Percentiles rank a stretch among this genome's conserved stretches.
Evolutionary conservation across 2,888 invertebrate genomes (phyloP).

Genomic region (Tachystola acroxantha): DNA sequence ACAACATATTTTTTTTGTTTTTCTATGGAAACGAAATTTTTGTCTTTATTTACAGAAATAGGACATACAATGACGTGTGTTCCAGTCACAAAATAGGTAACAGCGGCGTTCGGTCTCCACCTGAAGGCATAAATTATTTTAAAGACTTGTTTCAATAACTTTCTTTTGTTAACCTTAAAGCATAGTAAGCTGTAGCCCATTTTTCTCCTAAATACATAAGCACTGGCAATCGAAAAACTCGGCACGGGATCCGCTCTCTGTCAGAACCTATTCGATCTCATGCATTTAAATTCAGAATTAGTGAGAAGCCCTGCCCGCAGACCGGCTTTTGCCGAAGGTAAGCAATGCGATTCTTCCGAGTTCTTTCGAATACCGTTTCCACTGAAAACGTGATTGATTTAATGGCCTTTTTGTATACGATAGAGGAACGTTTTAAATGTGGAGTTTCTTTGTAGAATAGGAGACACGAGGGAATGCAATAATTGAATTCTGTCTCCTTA

Average conservation of each 20-base stretch:
- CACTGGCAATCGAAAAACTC: conserved; percentile 61
- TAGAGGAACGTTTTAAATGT: conserved; percentile 12
- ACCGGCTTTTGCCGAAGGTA: conserved; percentile 57
- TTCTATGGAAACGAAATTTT: too few species aligned
- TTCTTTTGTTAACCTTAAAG: too few species aligned
- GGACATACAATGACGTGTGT: too few species aligned
- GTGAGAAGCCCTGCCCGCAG: conserved; percentile 62
- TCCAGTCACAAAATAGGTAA: too few species aligned
- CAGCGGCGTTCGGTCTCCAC: too few species aligned
- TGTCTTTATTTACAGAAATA: too few species aligned
- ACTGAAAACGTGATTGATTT: conserved; percentile 68
- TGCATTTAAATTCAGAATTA: conserved; percentile 78
- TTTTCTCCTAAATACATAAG: conserved; percentile 68
- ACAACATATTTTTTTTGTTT: too few species aligned
- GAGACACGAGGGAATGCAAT: conserved; percentile 4
- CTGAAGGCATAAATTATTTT: too few species aligned
- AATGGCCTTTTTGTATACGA: conserved; percentile 44
- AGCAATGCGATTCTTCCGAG: conserved; percentile 52
- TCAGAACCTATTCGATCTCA: conserved; percentile 74
- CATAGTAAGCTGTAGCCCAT: too few species aligned
- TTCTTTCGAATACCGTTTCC: conserved; percentile 51
- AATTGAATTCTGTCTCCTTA: conserved; percentile 8
- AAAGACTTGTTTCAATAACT: too few species aligned
- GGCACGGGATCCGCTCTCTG: conserved; percentile 49
- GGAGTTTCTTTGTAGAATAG: conserved; percentile 3